Evolutionary conservation across 2,888 invertebrate species (phyloP).

Genomic region (Carterocephalus palaemon): DNA sequence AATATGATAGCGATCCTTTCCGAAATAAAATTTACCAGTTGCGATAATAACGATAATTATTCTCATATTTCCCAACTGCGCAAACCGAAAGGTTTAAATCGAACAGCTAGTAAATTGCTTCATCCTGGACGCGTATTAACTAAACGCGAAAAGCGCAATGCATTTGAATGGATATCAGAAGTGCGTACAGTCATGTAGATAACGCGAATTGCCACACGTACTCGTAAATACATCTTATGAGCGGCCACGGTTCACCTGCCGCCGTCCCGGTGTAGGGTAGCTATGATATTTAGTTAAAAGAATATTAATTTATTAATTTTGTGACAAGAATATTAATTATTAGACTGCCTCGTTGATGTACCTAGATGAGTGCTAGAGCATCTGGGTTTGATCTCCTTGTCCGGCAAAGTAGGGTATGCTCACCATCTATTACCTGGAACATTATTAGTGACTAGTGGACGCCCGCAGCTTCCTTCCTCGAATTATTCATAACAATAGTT

Average conservation of each 20-base stretch:
- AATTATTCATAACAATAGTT: too few relatives aligned
- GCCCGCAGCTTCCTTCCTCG: too few relatives aligned
- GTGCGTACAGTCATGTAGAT: slow-evolving; percentile 14
- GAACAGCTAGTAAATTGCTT: background rate
- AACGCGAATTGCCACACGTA: slow-evolving; percentile 19
- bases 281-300: background rate
- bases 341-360: too few relatives aligned
- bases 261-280: slow-evolving; percentile 2
- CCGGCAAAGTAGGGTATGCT: too few relatives aligned
- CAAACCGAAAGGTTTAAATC: too few relatives aligned
- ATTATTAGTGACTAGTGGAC: too few relatives aligned
- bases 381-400: too few relatives aligned
- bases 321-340: background rate
- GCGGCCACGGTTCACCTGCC: slow-evolving; percentile 20
- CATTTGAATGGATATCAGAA: slow-evolving; percentile 13
- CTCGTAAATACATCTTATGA: slow-evolving; percentile 19
- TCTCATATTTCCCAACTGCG: background rate
- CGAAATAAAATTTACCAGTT: too few relatives aligned
- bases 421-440: too few relatives aligned
- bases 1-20: too few relatives aligned
- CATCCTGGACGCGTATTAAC: slow-evolving; percentile 3
- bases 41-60: too few relatives aligned
- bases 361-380: too few relatives aligned
- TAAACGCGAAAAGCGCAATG: slow-evolving; percentile 3
- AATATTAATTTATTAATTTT: background rate